A percentile compares a stretch with the other conserved stretches of the same genome.
phyloP scores from a whole-genome alignment of 2,113 vertebrate genomes.

The Alouatta palliata region DNA sequence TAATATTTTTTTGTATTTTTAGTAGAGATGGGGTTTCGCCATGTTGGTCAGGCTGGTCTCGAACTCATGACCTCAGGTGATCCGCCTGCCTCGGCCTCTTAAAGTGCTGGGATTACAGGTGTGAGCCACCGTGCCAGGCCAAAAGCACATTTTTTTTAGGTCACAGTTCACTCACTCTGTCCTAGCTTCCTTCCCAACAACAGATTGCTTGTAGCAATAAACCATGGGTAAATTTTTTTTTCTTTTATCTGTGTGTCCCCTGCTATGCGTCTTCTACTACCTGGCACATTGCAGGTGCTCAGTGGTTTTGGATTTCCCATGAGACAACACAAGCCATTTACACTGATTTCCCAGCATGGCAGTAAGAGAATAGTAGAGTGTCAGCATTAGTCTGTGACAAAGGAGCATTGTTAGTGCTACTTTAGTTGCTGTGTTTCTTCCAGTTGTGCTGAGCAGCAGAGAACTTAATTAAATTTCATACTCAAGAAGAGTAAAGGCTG shows the following conservation, averaged over 20 bases:
- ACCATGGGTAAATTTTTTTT: background rate
- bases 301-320: slow-evolving; percentile 9
- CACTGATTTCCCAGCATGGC: background rate
- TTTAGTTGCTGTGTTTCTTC: slow-evolving; percentile 25
- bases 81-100: no score
- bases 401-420: background rate
- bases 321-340: background rate
- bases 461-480: slow-evolving; percentile 32
- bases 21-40: no score
- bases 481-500: background rate
- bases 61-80: no score
- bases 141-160: background rate
- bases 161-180: background rate
- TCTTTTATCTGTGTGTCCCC: background rate
- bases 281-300: background rate
- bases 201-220: slow-evolving; percentile 10
- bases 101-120: no score
- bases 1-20: no score
- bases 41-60: no score
- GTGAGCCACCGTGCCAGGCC: no score
- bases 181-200: background rate
- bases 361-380: background rate
- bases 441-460: slow-evolving; percentile 1
- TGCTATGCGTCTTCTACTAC: background rate
- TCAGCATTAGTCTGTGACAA: background rate